phyloP scores from a whole-genome alignment of 1,140 invertebrate species.

The Drosophila subpulchrella region DNA sequence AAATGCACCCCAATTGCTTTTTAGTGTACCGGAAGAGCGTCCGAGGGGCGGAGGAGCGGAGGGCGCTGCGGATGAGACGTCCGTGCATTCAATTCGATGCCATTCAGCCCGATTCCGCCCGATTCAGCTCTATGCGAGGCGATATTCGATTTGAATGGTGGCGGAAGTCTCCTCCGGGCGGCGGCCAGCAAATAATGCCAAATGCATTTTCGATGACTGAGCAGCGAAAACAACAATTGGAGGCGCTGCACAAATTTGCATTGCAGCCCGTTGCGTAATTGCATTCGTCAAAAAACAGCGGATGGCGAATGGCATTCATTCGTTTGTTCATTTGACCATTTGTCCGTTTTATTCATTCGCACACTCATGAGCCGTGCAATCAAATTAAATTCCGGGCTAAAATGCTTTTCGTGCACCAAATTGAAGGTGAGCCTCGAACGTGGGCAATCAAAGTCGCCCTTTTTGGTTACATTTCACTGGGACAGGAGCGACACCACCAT shows the following conservation, averaged over 20 bases:
- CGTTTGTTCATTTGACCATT: conserved; percentile 1
- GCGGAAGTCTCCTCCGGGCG: conserved; percentile 51
- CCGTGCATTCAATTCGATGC: conserved; percentile 62
- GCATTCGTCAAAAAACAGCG: conserved; percentile 64
- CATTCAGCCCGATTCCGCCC: conserved; percentile 54
- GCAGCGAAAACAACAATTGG: conserved; percentile 23
- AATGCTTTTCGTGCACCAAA: conserved; percentile 26
- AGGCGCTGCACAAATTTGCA: conserved; percentile 30
- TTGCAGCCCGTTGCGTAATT: conserved; percentile 66
- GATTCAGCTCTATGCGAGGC: conserved; percentile 11
- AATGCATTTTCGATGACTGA: conserved; percentile 63
- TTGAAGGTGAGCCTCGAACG: conserved; percentile 16
- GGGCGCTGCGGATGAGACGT: conserved; percentile 12
- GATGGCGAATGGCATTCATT: conserved; percentile 16
- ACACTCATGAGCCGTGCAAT: conserved; percentile 41
- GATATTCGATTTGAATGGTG: conserved; percentile 34
- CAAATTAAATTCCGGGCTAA: conserved; percentile 49
- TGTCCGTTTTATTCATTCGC: conserved; percentile 25
- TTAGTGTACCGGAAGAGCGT: conserved; percentile 25
- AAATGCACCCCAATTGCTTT: not conserved
- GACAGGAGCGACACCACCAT: conserved; percentile 5
- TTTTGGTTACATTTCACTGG: conserved; percentile 37
- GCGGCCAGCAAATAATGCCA: conserved; percentile 63
- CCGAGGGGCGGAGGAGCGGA: not conserved
- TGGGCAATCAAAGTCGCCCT: conserved; percentile 20